A percentile compares a stretch with the other conserved stretches of the same genome.
Conservation (phyloP, 2,888 invertebrate species). For the Plagodis pulveraria region DNA sequence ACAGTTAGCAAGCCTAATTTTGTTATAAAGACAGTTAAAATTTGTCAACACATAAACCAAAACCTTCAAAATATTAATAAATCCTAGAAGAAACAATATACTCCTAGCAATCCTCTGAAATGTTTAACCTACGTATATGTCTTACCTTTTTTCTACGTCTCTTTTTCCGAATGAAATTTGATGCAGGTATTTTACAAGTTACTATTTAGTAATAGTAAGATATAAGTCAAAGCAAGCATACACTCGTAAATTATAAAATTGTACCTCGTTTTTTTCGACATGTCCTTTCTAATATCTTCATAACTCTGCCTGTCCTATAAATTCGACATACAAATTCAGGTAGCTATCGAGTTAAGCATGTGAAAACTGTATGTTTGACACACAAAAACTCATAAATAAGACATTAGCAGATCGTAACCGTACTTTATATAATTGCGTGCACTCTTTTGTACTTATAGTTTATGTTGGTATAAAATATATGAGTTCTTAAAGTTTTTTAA, state of each 20-base stretch:
- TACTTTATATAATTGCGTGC: constrained; percentile 67
- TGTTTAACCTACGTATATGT: no score
- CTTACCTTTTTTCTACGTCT: no score
- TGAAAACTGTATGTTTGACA: constrained; percentile 75
- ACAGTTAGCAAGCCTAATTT: no score
- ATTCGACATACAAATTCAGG: constrained; percentile 59
- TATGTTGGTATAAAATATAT: constrained; percentile 50
- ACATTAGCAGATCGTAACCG: constrained; percentile 78
- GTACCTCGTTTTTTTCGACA: not conserved
- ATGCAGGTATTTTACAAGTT: no score
- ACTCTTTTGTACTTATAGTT: constrained; percentile 64
- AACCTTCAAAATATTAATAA: no score
- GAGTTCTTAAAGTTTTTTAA: constrained; percentile 39
- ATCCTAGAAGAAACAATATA: no score
- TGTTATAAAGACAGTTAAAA: no score
- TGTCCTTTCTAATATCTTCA: constrained; percentile 8
- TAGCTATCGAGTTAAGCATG: constrained; percentile 71
- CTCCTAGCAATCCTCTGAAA: no score
- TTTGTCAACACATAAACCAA: no score
- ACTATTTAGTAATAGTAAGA: no score
- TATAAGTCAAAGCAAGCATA: not conserved
- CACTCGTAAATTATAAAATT: not conserved
- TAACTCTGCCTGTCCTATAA: constrained; percentile 50
- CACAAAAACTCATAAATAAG: constrained; percentile 78
- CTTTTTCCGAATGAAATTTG: no score